Percentiles rank a stretch among this genome's conserved stretches.
These are phyloP conservation scores for Dicerorhinus sumatrensis DNA, from an alignment of 2,113 vertebrate genomes.

Conservation along the genomic window DNA sequence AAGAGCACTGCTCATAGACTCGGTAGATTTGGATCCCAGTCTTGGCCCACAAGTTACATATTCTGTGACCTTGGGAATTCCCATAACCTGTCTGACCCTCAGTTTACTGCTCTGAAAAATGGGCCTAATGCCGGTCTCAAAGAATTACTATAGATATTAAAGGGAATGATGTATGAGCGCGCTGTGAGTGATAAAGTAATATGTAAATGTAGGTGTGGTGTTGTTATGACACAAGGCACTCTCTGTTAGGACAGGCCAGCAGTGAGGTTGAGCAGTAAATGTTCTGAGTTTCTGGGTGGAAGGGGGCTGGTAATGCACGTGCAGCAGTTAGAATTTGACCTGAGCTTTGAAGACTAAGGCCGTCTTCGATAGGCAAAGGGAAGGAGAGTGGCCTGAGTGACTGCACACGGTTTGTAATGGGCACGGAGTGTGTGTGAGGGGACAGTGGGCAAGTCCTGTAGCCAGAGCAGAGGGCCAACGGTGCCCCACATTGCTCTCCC, in stretches of 20 bases:
- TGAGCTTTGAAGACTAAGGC: not conserved
- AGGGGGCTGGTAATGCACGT: too few species aligned
- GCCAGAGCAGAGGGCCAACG: not conserved
- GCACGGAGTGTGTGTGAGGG: not conserved
- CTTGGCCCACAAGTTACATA: not conserved
- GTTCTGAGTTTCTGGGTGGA: not conserved
- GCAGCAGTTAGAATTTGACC: not conserved
- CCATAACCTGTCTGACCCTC: not conserved
- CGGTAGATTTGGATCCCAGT: not conserved
- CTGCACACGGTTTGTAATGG: rapidly evolving
- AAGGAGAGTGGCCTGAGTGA: too few species aligned
- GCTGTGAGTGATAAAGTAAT: not conserved
- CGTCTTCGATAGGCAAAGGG: not conserved
- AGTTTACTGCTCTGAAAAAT: not conserved
- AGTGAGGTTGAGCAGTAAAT: not conserved
- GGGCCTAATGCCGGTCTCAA: not conserved
- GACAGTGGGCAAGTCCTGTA: not conserved
- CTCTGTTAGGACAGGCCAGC: not conserved
- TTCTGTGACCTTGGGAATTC: not conserved
- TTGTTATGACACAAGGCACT: not conserved
- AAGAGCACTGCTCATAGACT: not conserved
- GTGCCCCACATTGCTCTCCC: rapidly evolving
- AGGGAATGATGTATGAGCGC: not conserved
- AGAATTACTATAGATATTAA: not conserved
- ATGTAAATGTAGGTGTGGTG: not conserved